Evolutionary conservation across 2,797 vertebrate genomes (phyloP), one percentile per base, ranked within the genome.

Genomic region (Coregonus suidteri): DNA sequence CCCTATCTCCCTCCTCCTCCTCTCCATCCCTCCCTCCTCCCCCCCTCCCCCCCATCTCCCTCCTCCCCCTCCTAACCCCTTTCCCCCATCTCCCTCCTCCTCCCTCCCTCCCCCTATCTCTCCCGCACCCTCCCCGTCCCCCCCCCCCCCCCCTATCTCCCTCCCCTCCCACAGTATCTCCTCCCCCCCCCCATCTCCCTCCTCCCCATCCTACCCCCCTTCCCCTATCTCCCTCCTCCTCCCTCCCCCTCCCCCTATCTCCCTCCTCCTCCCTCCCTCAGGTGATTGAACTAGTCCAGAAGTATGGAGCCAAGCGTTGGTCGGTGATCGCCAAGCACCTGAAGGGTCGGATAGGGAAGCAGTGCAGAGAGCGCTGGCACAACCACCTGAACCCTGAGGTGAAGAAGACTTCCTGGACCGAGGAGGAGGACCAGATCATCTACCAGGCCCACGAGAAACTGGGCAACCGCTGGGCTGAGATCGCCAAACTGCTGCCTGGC

Each of bases 371-470:
- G 91, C 96, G 98, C 89, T 99, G 98, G 98, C 98, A 99, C 94
- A 99, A 99, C 92, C 98, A 99, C 91, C 93, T 99, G 90, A 99
- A 99, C 94, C 98, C 98, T 52, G 98, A 99, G 96, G 98, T 99
- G 89, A 99, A 99, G 94, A 99, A 99, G 96, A 99, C 98, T 30
- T 99, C 98, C 75, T 99, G 98, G 98, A 99, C 98, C 2, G 98
- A 99, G 92, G 98, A 99, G 90, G 98, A 99, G 92, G 98, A 99
- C 93, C 94, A 96, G 84, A 97, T 99, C 92, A 99, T 99, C 94
- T 99, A 98, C 94, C 97, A 99, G 91, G 98, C 98, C 51, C 98
- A 99, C 79, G 98, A 99, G 92, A 98, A 97, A 83, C 96, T 99
- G 88, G 98, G 98, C 88, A 99, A 99, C 94, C 97, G 98, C 93